Evolutionary conservation across 2,888 invertebrate species (phyloP), one percentile per base, ranked within the genome.

Genomic region (Ormyrus rosae): DNA sequence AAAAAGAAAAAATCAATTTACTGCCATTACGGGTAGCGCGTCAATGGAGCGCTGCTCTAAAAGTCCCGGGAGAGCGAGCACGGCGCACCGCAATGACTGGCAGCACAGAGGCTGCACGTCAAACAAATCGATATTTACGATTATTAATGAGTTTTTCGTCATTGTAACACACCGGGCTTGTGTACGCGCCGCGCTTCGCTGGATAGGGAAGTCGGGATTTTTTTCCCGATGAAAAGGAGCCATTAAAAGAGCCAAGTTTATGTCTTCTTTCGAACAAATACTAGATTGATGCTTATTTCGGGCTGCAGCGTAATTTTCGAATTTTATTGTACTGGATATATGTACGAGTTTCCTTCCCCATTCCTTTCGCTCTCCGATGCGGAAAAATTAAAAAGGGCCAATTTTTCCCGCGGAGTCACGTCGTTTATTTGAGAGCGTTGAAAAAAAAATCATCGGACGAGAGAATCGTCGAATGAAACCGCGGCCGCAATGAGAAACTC

Each of bases 41-140:
- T 73, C 69, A 77, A 78, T 78, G 50, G 71, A 77, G 60, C 74
- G 71, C 67, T 51, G 61, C 61, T 60, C 46, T 4, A 63, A 70
- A 58, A 64, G 77, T 78, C 81, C 73, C 77, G 65, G 46, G 80
- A 81, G 82, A 79, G 76, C 61, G 81, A 78, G 83, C 81, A n/a
- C 11, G 56, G 34, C n/a, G 67, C 68, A 68, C 76, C 78, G 82
- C 82, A 83, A 78, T 83, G 83, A 84, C 83, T 84, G 69, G 83
- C 82, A 81, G 83, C 78, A 78, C 81, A 65, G 82, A 84, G 82
- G 83, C 76, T 77, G 81, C 81, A 82, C 84, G 83, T 85, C 85
- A 85, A 85, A 85, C 84, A 82, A 83, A 85, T 86, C 85, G 86
- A 85, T 86, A 84, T 84, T 84, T 83, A 84, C 81, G 83, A 86